Base-by-base conservation (phyloP, 2,113 vertebrate species). In the Cyanoderma ruficeps region DNA sequence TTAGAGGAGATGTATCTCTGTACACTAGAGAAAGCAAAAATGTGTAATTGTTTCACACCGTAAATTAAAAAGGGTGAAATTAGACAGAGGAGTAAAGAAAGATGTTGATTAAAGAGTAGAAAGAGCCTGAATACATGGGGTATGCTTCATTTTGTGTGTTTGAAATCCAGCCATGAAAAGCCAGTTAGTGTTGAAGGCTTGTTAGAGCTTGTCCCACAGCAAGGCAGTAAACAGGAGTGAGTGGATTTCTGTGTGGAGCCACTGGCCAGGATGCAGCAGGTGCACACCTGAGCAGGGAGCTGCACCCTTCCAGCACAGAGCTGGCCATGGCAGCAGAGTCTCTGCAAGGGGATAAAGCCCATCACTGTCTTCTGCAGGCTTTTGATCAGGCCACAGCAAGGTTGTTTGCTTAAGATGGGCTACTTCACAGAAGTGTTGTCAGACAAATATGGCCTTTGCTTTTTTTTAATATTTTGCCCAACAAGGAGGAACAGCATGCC, bases 51-150 rank as follows among this genome's bases (percentile, higher is more conserved):
- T 52, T 83, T 84, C 59, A 57, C 81, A 61, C 5, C 17, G 28
- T 90, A 87, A 89, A 87, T 91, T 91, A 35, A 71, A 94, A 96
- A 87, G 70, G 39, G 41, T 50, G 8, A 91, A 94, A 86, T 89
- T 75, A 92, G 72, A 60, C 10, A 42, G 49, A 21, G 30, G 33
- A 92, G 56, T 31, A 76, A 20, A 83, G 78, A 91, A 77, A 90
- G 75, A 93, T 46, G 46, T 31, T 83, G 84, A 94, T 97, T 95
- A 95, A 91, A 97, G 96, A 77, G 84, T 57, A 93, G 70, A 46
- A 87, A 82, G 59, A 65, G 41, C 49, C 46, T 57, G 71, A 82
- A 85, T 27, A 55, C 21, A 72, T 5, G 33, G 60, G 50, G 9
- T 14, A 17, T 27, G 17, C 57, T 63, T 69, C 49, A 27, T 67